Conservation (phyloP, 2,797 vertebrate species). For the Merluccius polli region DNA sequence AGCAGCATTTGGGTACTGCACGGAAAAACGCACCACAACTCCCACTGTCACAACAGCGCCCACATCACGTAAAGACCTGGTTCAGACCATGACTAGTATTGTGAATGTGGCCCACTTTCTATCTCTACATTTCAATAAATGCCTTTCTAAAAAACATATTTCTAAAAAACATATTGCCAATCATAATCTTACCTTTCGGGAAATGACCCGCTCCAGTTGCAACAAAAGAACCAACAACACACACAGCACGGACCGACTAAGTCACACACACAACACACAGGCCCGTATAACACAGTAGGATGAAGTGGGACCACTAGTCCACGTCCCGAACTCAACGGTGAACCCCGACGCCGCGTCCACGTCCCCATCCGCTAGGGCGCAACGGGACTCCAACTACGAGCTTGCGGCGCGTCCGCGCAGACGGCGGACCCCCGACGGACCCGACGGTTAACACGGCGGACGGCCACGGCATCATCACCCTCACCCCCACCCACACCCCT, state of each 20-base stretch:
- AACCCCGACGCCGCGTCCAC: slow-evolving; percentile 25
- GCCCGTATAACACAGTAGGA: too few relatives aligned
- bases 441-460: slow-evolving; percentile 30
- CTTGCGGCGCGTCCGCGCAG: slow-evolving; percentile 56
- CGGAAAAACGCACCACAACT: slow-evolving; percentile 35
- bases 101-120: slow-evolving; percentile 4
- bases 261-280: too few relatives aligned
- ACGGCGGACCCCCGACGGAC: slow-evolving; percentile 57
- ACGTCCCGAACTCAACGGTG: slow-evolving; percentile 56
- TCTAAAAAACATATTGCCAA: neutral
- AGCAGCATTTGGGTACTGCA: slow-evolving; percentile 46
- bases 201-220: slow-evolving; percentile 36
- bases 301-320: too few relatives aligned
- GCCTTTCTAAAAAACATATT: neutral
- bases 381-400: slow-evolving; percentile 66
- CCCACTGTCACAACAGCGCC: slow-evolving; percentile 25
- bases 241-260: too few relatives aligned
- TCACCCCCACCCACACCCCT: neutral
- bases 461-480: neutral
- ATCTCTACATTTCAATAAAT: neutral
- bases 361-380: slow-evolving; percentile 69
- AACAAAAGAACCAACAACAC: slow-evolving; percentile 38
- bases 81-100: slow-evolving; percentile 6
- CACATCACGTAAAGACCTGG: neutral
- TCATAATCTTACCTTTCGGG: slow-evolving; percentile 53